Percentiles rank a stretch among this genome's conserved stretches.
These are phyloP conservation scores for Achroia grisella DNA, from an alignment of 1,140 invertebrate genomes.

Conservation along the genomic window DNA sequence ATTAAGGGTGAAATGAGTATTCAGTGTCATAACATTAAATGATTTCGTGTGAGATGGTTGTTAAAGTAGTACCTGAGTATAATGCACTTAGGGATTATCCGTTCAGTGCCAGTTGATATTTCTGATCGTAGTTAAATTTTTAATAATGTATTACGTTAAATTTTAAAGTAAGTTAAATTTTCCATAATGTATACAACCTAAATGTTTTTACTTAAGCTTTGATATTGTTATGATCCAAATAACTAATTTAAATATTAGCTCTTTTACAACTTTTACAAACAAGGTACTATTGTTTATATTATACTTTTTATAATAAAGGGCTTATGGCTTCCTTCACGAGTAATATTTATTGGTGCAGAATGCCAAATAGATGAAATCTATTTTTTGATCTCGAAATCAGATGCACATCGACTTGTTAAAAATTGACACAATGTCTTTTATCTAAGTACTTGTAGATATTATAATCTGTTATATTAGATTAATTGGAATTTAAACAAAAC, in stretches of 20 bases:
- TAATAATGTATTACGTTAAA: background rate
- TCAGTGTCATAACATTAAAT: conserved; percentile 2
- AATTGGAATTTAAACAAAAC: too few species aligned
- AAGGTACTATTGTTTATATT: conserved; percentile 1
- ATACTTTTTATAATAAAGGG: background rate
- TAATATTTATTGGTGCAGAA: too few species aligned
- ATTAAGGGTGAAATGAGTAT: background rate
- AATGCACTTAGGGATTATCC: background rate
- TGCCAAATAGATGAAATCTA: too few species aligned
- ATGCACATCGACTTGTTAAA: too few species aligned
- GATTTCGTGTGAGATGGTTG: background rate
- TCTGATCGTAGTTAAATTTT: background rate
- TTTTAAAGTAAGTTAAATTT: conserved; percentile 1
- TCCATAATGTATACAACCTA: background rate
- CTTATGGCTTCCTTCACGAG: too few species aligned
- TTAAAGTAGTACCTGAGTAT: conserved; percentile 2
- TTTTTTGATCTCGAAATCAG: too few species aligned
- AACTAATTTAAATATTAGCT: background rate
- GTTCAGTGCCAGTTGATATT: background rate
- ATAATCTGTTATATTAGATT: too few species aligned
- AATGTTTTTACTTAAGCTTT: background rate
- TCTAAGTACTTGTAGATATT: too few species aligned
- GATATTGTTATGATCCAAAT: background rate
- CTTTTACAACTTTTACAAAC: conserved; percentile 4
- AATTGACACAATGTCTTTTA: too few species aligned